Evolutionary conservation across 2,797 vertebrate genomes (phyloP).

Genomic region (Eurystomus glaucurus): DNA sequence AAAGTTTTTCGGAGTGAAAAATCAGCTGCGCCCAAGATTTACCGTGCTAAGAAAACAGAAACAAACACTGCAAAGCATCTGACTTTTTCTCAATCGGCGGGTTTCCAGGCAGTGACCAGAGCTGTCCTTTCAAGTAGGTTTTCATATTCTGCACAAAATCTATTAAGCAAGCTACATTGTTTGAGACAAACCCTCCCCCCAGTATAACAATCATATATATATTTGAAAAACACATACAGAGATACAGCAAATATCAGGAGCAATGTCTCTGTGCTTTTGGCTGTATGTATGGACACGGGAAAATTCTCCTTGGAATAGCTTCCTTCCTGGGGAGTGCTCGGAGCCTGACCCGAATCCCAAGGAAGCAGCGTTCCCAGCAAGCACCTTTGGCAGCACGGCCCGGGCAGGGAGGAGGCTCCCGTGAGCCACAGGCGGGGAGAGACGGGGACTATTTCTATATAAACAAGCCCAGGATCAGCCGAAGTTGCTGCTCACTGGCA

Average conservation of each 20-base stretch:
- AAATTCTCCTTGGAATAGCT: not conserved
- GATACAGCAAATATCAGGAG: not conserved
- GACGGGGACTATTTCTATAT: conserved; percentile 10
- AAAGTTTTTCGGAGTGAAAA: not conserved
- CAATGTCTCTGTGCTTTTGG: not conserved
- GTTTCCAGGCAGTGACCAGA: not conserved
- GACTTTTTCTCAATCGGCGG: not conserved
- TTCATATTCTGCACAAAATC: not conserved
- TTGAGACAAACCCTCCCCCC: not conserved
- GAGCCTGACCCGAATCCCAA: conserved; percentile 20
- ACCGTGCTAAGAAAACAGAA: not conserved
- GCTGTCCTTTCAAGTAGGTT: not conserved
- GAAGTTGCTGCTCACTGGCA: conserved; percentile 65
- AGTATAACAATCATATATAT: not conserved
- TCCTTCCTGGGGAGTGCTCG: not conserved
- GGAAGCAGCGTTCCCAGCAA: not conserved
- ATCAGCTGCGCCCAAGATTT: not conserved
- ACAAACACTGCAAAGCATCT: not conserved
- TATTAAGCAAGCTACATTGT: rapidly evolving
- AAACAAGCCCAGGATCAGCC: conserved; percentile 60
- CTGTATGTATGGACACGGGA: not conserved
- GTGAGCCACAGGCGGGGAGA: not conserved
- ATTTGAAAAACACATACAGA: not conserved
- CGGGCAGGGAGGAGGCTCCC: conserved; percentile 35
- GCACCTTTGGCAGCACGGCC: conserved; percentile 15